These are phyloP conservation scores for Dryas iulia DNA, from an alignment of 1,140 invertebrate genomes.

Conservation along the genomic window DNA sequence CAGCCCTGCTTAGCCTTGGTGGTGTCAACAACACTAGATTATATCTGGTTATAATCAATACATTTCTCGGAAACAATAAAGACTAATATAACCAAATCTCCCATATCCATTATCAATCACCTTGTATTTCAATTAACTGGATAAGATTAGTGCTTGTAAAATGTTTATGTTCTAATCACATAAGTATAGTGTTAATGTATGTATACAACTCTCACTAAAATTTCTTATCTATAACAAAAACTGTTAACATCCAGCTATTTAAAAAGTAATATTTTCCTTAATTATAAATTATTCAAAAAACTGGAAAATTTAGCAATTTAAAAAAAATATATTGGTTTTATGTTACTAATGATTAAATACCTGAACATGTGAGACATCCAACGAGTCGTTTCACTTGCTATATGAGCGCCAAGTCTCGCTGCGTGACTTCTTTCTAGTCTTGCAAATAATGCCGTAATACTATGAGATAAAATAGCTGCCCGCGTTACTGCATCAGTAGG, in stretches of 20 bases:
- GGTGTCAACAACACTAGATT: not conserved
- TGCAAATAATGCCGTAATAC: constrained; percentile 87
- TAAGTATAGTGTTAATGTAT: not conserved
- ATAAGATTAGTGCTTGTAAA: constrained; percentile 33
- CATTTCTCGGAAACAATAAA: not conserved
- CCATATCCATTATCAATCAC: constrained; percentile 20
- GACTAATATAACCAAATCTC: not conserved
- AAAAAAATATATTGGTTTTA: not conserved
- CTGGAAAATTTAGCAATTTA: not conserved
- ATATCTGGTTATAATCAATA: not conserved
- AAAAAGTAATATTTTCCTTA: not conserved
- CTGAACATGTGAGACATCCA: constrained; percentile 91
- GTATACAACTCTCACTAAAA: not conserved
- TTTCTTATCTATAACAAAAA: not conserved
- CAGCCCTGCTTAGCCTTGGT: not conserved
- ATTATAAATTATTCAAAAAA: not conserved
- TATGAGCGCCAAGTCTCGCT: constrained; percentile 85
- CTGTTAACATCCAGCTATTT: not conserved
- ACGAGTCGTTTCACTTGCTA: constrained; percentile 87
- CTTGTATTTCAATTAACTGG: constrained; percentile 41
- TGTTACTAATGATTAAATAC: constrained; percentile 57
- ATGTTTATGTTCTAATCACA: constrained; percentile 12
- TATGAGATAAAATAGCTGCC: constrained; percentile 86
- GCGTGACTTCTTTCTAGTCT: constrained; percentile 86
- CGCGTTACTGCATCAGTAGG: constrained; percentile 81